These are phyloP conservation scores for Pogona vitticeps DNA, from an alignment of 2,113 vertebrate species.

Conservation along the genomic window DNA sequence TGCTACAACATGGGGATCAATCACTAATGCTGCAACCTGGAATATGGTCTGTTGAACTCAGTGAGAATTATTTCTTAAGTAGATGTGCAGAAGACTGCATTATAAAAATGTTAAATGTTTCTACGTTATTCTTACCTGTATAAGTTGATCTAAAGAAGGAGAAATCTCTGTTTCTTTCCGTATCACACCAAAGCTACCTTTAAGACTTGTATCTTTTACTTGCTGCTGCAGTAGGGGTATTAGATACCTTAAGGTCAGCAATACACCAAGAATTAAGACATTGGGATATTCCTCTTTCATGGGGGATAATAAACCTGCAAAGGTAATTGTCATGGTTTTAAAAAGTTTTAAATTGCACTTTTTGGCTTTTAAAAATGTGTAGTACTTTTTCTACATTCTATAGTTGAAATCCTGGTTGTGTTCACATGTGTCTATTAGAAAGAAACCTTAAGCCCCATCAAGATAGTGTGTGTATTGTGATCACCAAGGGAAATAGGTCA, in stretches of 20 bases:
- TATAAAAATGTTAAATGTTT: not conserved
- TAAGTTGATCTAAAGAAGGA: conserved; percentile 89
- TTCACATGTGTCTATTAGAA: too few relatives aligned
- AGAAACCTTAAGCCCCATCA: too few relatives aligned
- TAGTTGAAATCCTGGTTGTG: too few relatives aligned
- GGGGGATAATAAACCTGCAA: conserved; percentile 87
- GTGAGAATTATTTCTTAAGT: not conserved
- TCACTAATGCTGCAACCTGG: not conserved
- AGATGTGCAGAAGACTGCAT: not conserved
- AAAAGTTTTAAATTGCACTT: not conserved
- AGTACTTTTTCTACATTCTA: too few relatives aligned
- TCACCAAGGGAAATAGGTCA: too few relatives aligned
- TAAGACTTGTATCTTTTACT: conserved; percentile 91
- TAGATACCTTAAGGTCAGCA: conserved; percentile 91
- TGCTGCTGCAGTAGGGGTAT: conserved; percentile 95
- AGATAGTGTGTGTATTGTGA: too few relatives aligned
- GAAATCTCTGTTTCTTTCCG: conserved; percentile 92
- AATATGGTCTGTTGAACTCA: not conserved
- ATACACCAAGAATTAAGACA: conserved; percentile 89
- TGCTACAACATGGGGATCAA: not conserved
- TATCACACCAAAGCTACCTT: conserved; percentile 96
- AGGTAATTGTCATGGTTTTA: not conserved
- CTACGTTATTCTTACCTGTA: conserved; percentile 80
- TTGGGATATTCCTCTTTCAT: conserved; percentile 87
- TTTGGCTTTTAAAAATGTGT: not conserved